Base-by-base conservation (phyloP, 1,140 invertebrate genomes). In the Acyrthosiphon pisum region DNA sequence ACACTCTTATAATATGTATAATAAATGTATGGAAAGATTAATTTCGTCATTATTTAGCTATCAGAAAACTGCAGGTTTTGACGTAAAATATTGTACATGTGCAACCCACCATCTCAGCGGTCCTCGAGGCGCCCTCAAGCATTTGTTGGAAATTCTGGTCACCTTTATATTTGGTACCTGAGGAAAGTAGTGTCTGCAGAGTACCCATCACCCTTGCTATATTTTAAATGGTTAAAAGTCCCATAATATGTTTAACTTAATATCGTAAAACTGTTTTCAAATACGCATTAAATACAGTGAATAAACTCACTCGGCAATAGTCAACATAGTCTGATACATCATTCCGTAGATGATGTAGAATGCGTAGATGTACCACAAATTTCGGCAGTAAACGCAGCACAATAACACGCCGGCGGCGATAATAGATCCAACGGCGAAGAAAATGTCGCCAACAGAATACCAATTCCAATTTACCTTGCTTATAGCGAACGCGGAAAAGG, bases 401-500 rank as follows among this genome's bases (percentile, higher is more conserved):
- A 93, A 7, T 8, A 93, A 26, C 4, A 93, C 48, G 9, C 0
- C 7, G 30, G 81, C n/a, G 11, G 91, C 81, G 1, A 50, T 8
- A 6, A 93, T 14, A 11, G 91, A 93, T 86, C 91, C 91, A 50
- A 93, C 14, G 23, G 91, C 37, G 23, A 93, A 86, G 48, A 84
- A 93, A 3, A 84, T 30, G 48, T 93, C 91, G 0, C 91, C 91
- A 1, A 93, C 81, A 0, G 35, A 93, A 84, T 93, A 93, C 91
- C 91, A 93, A 56, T 93, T 93, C 48, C 91, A 93, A 18, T 93
- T 84, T n/a, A 93, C 91, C 56, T 50, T 93, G 35, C 91, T 93
- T 53, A 93, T 93, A 4, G 76, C 44, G 18, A 50, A 93, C 26
- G 91, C 91, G 1, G 81, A n/a, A 3, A 93, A 44, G 35, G 91